A percentile compares a stretch with the other conserved stretches of the same genome.
Evolutionary conservation across 2,113 vertebrate species (phyloP).

Genomic region (Riparia riparia): DNA sequence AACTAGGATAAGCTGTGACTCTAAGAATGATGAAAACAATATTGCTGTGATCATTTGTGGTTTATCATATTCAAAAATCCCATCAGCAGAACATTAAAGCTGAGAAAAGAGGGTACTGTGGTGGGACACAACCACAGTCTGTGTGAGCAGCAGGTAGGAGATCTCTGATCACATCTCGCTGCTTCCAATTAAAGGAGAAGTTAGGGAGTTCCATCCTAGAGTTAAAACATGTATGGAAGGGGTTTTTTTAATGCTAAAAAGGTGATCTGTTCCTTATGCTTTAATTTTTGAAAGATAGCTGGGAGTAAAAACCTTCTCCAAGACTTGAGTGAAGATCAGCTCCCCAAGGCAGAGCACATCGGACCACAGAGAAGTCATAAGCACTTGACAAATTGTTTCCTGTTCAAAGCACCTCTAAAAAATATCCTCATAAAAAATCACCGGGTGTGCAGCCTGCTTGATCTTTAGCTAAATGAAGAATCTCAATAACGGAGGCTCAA

Average conservation of each 20-base stretch:
- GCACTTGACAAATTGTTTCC: slow-evolving; percentile 45
- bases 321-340: background rate
- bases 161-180: background rate
- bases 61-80: background rate
- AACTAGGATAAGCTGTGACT: background rate
- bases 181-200: background rate
- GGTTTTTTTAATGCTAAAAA: background rate
- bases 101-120: background rate
- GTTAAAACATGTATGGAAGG: background rate
- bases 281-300: background rate
- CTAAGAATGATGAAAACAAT: background rate
- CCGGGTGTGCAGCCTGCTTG: background rate
- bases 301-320: background rate
- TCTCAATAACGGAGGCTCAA: background rate
- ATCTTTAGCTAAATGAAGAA: background rate
- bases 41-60: background rate
- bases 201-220: background rate
- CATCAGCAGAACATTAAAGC: background rate
- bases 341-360: background rate
- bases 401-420: background rate
- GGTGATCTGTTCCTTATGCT: background rate
- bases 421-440: background rate
- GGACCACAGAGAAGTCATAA: background rate
- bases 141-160: background rate
- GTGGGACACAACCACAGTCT: background rate